Conservation (phyloP, 2,888 invertebrate genomes). For the Drosophila tripunctata region DNA sequence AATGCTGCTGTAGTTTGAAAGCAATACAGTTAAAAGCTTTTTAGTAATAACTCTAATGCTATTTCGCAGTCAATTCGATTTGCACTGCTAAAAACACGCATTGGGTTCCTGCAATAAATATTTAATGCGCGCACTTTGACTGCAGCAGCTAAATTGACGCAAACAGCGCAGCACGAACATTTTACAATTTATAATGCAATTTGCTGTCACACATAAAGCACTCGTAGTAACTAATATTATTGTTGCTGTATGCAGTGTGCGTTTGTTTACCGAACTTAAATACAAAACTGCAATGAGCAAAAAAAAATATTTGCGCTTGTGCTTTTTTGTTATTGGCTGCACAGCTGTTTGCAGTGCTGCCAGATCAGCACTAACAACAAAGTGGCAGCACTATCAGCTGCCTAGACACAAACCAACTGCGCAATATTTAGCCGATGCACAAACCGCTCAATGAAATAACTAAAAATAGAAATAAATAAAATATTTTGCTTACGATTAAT, state of each 20-base stretch:
- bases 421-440: background rate
- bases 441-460: background rate
- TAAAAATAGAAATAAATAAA: no score
- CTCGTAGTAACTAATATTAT: background rate
- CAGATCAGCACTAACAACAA: background rate
- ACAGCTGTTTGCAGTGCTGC: constrained; percentile 41
- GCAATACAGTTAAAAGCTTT: constrained; percentile 16
- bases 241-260: constrained; percentile 1
- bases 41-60: no score
- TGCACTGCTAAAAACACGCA: constrained; percentile 22
- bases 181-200: background rate
- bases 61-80: background rate
- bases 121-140: constrained; percentile 46
- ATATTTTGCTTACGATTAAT: no score
- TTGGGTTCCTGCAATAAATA: constrained; percentile 37
- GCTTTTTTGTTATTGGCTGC: constrained; percentile 12
- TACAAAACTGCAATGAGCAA: constrained; percentile 9
- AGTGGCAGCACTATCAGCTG: constrained; percentile 28
- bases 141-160: constrained; percentile 13
- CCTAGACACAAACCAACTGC: constrained; percentile 22
- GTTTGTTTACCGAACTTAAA: constrained; percentile 26
- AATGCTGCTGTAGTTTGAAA: constrained; percentile 15
- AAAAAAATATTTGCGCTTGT: constrained; percentile 18
- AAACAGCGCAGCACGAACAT: constrained; percentile 3
- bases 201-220: constrained; percentile 1